Percentiles rank a stretch among this genome's conserved stretches.
Conservation (phyloP, 2,888 invertebrate species). For the Synanthedon vespiformis region DNA sequence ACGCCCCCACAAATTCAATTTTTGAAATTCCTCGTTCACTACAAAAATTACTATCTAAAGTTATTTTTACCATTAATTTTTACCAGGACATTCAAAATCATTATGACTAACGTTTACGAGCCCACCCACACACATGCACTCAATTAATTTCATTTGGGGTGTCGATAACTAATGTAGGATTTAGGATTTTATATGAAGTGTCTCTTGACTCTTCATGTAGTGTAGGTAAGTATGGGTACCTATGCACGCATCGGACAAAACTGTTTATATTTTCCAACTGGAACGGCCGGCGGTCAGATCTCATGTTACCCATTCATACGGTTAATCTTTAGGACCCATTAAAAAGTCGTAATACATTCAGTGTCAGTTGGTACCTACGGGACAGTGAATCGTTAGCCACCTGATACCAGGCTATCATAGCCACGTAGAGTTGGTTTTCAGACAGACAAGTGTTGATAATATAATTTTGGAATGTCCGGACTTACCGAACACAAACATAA, state of each 20-base stretch:
- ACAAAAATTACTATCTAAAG: no score
- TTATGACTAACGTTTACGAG: no score
- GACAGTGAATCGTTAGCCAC: conserved; percentile 65
- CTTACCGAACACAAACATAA: no score
- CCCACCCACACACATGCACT: no score
- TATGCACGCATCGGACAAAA: conserved; percentile 15
- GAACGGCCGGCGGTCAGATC: conserved; percentile 33
- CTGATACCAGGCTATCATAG: conserved; percentile 60
- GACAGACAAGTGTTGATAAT: conserved; percentile 24
- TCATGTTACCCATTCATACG: conserved; percentile 66
- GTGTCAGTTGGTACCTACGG: conserved; percentile 50
- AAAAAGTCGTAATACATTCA: conserved; percentile 55
- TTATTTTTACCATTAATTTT: no score
- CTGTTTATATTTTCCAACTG: conserved; percentile 56
- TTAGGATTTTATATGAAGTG: conserved; percentile 39
- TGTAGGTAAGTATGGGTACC: conserved; percentile 9
- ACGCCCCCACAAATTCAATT: no score
- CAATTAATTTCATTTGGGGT: neutral
- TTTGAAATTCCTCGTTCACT: no score
- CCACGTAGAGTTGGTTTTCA: conserved; percentile 28
- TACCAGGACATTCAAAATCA: no score
- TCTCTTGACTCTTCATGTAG: no score
- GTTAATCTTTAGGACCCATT: conserved; percentile 59
- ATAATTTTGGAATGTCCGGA: conserved; percentile 28
- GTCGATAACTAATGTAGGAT: conserved; percentile 42